These are phyloP conservation scores for Eulemur macaco DNA, from an alignment of 2,113 vertebrate species.

Conservation along the genomic window DNA sequence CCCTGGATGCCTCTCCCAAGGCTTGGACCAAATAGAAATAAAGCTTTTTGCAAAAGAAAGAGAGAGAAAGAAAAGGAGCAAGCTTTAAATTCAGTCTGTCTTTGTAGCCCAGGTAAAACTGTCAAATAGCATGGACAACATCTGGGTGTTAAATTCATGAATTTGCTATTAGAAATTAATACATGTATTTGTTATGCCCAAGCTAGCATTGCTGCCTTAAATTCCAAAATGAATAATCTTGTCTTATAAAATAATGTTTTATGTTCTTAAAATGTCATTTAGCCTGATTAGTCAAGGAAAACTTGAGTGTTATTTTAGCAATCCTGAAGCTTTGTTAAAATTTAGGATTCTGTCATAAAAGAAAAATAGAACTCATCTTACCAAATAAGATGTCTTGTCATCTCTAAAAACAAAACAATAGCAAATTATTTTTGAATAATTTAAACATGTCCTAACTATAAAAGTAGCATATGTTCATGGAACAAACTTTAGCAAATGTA, in stretches of 20 bases:
- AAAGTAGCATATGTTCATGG: background rate
- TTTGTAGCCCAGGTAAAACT: background rate
- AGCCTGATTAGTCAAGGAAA: slow-evolving; percentile 26
- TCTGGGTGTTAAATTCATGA: slow-evolving; percentile 4
- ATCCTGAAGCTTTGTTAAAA: background rate
- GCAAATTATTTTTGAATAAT: background rate
- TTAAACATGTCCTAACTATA: background rate
- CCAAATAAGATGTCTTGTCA: background rate
- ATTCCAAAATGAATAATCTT: slow-evolving; percentile 46
- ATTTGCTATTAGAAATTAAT: slow-evolving; percentile 17
- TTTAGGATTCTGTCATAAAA: background rate
- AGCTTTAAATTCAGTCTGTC: background rate
- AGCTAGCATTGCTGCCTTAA: background rate
- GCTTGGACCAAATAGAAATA: background rate
- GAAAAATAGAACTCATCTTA: background rate
- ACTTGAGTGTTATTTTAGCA: background rate
- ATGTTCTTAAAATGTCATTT: slow-evolving; percentile 36
- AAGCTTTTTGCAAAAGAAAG: background rate
- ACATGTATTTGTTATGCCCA: background rate
- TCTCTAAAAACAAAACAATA: slow-evolving; percentile 18
- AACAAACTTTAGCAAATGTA: background rate
- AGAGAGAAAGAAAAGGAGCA: background rate
- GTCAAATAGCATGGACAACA: background rate
- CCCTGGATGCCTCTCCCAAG: background rate
- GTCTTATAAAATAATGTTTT: slow-evolving; percentile 35